Conservation (phyloP, 2,113 vertebrate species). For the Agapornis roseicollis region DNA sequence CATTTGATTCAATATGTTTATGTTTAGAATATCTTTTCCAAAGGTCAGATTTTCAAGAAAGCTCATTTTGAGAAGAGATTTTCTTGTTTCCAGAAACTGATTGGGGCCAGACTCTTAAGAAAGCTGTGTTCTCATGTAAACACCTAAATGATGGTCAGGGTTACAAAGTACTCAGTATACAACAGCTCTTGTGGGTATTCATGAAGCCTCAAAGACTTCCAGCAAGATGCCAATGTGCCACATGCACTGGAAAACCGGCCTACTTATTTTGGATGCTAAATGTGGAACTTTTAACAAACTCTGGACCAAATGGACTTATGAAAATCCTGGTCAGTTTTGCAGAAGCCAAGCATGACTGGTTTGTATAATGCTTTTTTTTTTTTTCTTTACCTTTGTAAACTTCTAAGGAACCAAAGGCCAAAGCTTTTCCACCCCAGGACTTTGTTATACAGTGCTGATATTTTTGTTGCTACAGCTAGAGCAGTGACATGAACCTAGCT, state of each 20-base stretch:
- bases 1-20: not conserved
- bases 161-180: not conserved
- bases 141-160: not conserved
- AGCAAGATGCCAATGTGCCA: not conserved
- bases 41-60: slow-evolving; percentile 3
- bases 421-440: not conserved
- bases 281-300: not conserved
- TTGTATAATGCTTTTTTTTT: not conserved
- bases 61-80: not conserved
- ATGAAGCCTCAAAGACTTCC: not conserved
- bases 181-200: not conserved
- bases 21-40: not conserved
- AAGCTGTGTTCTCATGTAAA: not conserved
- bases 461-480: not conserved
- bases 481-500: not conserved
- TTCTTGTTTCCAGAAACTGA: not conserved
- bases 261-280: not conserved
- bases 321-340: not conserved
- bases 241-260: not conserved
- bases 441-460: not conserved
- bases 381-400: not conserved
- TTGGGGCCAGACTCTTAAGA: not conserved
- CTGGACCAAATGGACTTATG: not conserved
- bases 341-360: not conserved
- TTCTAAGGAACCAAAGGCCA: not conserved